Evolutionary conservation across 2,113 vertebrate species (phyloP).

Genomic region (Polypterus bichir): DNA sequence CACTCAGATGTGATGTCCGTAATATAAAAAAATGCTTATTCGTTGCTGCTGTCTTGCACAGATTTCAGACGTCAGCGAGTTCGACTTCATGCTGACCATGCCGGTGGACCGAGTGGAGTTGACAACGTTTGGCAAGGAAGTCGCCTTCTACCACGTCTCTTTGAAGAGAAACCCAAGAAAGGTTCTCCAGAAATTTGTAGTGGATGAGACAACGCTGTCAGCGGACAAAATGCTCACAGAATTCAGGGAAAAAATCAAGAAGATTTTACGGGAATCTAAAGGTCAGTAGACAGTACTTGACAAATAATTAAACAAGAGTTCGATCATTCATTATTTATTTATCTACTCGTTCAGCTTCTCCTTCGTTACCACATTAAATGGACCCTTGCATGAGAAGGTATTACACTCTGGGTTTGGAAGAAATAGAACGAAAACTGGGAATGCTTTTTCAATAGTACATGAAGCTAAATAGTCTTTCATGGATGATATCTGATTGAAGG

Average conservation of each 20-base stretch:
- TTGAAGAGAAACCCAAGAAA: constrained; percentile 36
- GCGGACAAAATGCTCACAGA: constrained; percentile 34
- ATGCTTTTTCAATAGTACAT: too few species aligned
- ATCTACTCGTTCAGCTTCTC: too few species aligned
- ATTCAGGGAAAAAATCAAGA: constrained; percentile 40
- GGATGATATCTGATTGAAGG: too few species aligned
- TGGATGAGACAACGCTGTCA: constrained; percentile 34
- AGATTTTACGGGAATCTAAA: constrained; percentile 33
- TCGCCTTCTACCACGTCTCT: constrained; percentile 33
- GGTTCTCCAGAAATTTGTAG: constrained; percentile 29
- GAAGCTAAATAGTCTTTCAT: too few species aligned
- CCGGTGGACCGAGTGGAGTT: constrained; percentile 31
- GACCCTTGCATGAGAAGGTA: too few species aligned
- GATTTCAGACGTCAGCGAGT: constrained; percentile 50
- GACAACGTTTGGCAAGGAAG: constrained; percentile 22
- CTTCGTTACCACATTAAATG: too few species aligned
- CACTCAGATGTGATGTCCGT: too few species aligned
- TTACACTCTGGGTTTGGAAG: too few species aligned
- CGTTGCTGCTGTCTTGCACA: constrained; percentile 20
- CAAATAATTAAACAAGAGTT: too few species aligned
- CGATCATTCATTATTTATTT: too few species aligned
- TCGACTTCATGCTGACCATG: constrained; percentile 54
- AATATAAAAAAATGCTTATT: neutral
- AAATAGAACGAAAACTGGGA: too few species aligned
- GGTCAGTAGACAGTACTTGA: constrained; percentile 28